phyloP scores from a whole-genome alignment of 2,797 vertebrate species.

The Xenentodon cancila region DNA sequence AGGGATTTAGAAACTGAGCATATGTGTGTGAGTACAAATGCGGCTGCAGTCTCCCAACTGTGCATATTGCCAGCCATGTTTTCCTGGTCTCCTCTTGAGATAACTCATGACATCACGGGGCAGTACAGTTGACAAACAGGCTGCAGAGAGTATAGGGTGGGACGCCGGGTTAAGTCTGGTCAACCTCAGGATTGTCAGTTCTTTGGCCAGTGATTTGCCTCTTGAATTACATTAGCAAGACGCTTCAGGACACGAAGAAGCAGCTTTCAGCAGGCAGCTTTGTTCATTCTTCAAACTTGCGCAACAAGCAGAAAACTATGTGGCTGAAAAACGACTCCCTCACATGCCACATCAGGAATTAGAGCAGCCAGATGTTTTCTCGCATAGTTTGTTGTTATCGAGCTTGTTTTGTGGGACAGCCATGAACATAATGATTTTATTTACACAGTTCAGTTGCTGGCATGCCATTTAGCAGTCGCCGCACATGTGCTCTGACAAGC shows the following conservation, averaged over 20 bases:
- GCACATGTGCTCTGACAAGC: slow-evolving; percentile 5
- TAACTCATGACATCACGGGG: slow-evolving; percentile 10
- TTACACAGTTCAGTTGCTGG: slow-evolving; percentile 2
- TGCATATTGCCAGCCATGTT: slow-evolving; percentile 3
- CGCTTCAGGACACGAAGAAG: slow-evolving; percentile 36
- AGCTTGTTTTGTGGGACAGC: slow-evolving; percentile 38
- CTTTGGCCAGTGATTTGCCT: slow-evolving; percentile 50
- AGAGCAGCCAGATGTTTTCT: slow-evolving; percentile 61
- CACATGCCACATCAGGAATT: slow-evolving; percentile 35
- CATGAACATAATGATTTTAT: slow-evolving; percentile 20
- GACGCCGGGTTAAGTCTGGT: slow-evolving; percentile 38
- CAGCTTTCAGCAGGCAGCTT: slow-evolving; percentile 39
- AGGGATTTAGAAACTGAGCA: neutral
- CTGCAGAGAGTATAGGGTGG: slow-evolving; percentile 13
- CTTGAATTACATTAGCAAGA: slow-evolving; percentile 41
- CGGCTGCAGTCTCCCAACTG: neutral
- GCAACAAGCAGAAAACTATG: slow-evolving; percentile 52
- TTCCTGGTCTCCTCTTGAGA: slow-evolving; percentile 18
- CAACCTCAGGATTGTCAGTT: slow-evolving; percentile 47
- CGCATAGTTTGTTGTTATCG: slow-evolving; percentile 29
- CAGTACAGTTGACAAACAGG: slow-evolving; percentile 22
- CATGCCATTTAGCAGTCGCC: slow-evolving; percentile 9
- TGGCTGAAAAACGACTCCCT: slow-evolving; percentile 36
- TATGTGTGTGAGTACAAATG: slow-evolving; percentile 4
- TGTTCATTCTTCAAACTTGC: slow-evolving; percentile 43